phyloP scores from a whole-genome alignment of 2,797 vertebrate species.

The Diceros bicornis region DNA sequence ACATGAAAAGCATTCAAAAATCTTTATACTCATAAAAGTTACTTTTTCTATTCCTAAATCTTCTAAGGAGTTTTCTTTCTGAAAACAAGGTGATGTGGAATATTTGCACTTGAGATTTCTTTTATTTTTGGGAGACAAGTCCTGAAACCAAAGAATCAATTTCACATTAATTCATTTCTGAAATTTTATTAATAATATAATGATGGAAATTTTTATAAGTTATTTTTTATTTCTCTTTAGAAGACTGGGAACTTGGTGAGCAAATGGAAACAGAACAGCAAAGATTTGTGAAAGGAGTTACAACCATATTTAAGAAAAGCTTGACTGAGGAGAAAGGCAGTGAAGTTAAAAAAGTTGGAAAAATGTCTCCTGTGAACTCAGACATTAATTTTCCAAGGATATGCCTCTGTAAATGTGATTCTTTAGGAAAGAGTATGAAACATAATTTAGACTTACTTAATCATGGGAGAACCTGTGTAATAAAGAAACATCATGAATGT shows the following conservation, averaged over 20 bases:
- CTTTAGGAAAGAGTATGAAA: not conserved
- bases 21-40: not conserved
- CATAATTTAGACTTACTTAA: not conserved
- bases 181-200: not conserved
- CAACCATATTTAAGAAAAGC: not conserved
- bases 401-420: not conserved
- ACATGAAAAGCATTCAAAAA: not conserved
- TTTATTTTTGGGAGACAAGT: not conserved
- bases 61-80: not conserved
- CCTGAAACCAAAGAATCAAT: not conserved
- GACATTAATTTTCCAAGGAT: not conserved
- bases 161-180: not conserved
- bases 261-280: not conserved
- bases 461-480: not conserved
- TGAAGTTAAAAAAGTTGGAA: not conserved
- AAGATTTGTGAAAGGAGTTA: not conserved
- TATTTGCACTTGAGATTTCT: not conserved
- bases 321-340: not conserved
- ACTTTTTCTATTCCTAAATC: not conserved
- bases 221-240: not conserved
- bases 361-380: not conserved
- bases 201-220: not conserved
- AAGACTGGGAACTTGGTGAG: not conserved
- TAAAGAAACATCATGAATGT: not conserved
- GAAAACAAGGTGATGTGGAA: not conserved